These are phyloP conservation scores for Nesogale talazaci DNA, from an alignment of 2,113 vertebrate species.

Conservation along the genomic window DNA sequence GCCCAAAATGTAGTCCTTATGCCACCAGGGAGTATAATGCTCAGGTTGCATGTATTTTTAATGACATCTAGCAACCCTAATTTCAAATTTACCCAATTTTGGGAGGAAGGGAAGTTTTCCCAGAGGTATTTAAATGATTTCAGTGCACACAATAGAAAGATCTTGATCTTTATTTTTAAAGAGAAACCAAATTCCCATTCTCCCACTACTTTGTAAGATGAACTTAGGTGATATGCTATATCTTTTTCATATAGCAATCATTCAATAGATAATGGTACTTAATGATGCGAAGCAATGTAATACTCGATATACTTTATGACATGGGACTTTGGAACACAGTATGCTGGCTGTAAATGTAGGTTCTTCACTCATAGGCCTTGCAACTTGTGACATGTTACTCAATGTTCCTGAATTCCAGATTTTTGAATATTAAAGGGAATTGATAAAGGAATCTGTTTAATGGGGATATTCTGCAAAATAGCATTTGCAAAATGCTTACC, in stretches of 20 bases:
- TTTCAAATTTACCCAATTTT: no score
- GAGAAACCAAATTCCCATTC: no score
- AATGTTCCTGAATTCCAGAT: neutral
- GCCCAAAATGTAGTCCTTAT: no score
- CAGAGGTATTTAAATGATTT: no score
- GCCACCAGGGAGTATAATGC: no score
- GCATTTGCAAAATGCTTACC: conserved; percentile 2
- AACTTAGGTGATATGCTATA: conserved; percentile 7
- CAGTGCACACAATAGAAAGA: no score
- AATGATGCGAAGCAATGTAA: no score
- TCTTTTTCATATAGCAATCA: neutral
- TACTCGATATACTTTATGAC: neutral
- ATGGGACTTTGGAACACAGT: neutral
- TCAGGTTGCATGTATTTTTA: no score
- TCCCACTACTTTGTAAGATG: no score
- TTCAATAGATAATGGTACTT: neutral
- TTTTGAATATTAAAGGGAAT: neutral
- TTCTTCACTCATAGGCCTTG: neutral
- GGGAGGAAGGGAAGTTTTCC: no score
- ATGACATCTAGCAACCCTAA: no score
- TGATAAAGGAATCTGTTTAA: neutral
- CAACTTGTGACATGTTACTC: neutral
- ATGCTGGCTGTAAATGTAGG: neutral
- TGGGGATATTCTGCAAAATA: neutral
- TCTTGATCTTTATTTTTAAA: no score